These are phyloP conservation scores for Rhyacichthys aspro DNA, from an alignment of 2,797 vertebrate species.

Conservation along the genomic window DNA sequence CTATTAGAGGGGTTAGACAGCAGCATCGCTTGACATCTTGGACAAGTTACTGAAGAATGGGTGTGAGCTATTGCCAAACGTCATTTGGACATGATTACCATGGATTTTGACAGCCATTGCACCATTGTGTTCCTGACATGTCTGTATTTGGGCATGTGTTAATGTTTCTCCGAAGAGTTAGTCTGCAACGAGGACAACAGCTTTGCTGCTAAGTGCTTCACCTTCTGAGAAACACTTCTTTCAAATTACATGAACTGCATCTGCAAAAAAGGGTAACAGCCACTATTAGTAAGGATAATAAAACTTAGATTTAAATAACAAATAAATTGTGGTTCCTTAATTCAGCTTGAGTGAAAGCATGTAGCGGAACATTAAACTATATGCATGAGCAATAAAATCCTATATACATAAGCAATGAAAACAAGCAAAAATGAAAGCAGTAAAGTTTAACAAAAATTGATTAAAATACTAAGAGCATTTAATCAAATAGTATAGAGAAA, in stretches of 20 bases:
- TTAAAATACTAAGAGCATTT: conserved; percentile 18
- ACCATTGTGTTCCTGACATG: conserved; percentile 77
- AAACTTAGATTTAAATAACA: background rate
- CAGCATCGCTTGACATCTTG: conserved; percentile 82
- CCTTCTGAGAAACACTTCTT: conserved; percentile 85
- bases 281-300: conserved; percentile 4
- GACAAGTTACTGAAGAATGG: conserved; percentile 83
- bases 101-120: conserved; percentile 70
- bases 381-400: conserved; percentile 23
- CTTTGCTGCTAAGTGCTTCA: conserved; percentile 85
- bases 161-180: conserved; percentile 86
- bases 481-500: conserved; percentile 23
- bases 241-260: conserved; percentile 99
- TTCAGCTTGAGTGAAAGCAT: conserved; percentile 29
- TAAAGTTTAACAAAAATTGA: conserved; percentile 17
- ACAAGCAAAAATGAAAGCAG: conserved; percentile 13
- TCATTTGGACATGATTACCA: conserved; percentile 70
- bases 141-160: conserved; percentile 64
- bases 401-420: conserved; percentile 22
- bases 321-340: conserved; percentile 8
- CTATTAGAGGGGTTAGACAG: conserved; percentile 78
- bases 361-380: conserved; percentile 23
- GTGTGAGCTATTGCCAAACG: conserved; percentile 72
- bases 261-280: conserved; percentile 75
- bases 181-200: conserved; percentile 86